Base-by-base conservation (phyloP, 2,888 invertebrate genomes). In the Agriopis aurantiaria region DNA sequence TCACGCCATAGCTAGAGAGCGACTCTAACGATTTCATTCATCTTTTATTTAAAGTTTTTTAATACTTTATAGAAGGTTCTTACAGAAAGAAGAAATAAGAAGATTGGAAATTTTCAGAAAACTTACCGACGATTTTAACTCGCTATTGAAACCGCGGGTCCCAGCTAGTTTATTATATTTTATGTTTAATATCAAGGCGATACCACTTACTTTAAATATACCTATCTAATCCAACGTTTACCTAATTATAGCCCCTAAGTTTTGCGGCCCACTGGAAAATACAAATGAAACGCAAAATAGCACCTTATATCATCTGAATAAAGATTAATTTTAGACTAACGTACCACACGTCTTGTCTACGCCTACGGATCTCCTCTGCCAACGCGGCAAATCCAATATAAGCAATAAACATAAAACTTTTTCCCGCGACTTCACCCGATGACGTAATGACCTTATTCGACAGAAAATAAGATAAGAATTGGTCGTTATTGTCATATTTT, bases 261-360 rank as follows among this genome's bases (percentile, higher is more conserved):
- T 46, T 46, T 76, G 59, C 79, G 77, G 76, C 82, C 78, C 78
- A 80, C 75, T 73, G 57, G 46, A 45, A 59, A 55, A 12, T 53
- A 23, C 41, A 40, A 12, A 48, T 45, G 23, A 7, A 49, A 11
- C 49, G 60, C 49, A 56, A 57, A 14, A 45, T 45, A 14, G 10
- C 49, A 61, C 43, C 43, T 57, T 56, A 17, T 14, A 9, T 17
- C 43, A 51, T 51, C 9, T 12, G 17, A 0, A 17, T 56, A 67
- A 61, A 51, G 67, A 45, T 56, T 17, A 51, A 55, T 41, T 61
- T 67, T 33, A 12, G 23, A 11, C 48, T 9, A 59, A 33, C 40
- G 17, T 10, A 45, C 8, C 14, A 23, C 23, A 8, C n/a, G n/a
- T 61, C 14, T 61, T 55, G 45, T 55, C 55, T 51, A 60, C 62